A percentile compares a stretch with the other conserved stretches of the same genome.
These are phyloP conservation scores for Sterna hirundo DNA, from an alignment of 2,113 vertebrate species.

Conservation along the genomic window DNA sequence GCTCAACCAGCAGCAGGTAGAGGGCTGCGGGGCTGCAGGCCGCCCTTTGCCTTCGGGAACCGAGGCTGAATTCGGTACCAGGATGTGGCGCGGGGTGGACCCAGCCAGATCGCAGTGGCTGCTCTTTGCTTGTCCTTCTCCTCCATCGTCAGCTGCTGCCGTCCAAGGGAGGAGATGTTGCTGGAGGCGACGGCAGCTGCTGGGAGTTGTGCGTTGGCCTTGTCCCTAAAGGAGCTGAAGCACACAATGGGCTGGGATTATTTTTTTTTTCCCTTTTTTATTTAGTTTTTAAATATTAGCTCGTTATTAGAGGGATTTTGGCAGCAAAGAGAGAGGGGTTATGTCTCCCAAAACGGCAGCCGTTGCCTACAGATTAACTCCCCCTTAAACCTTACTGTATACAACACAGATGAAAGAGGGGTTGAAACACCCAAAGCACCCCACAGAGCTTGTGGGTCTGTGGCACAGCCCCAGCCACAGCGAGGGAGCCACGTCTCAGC, in stretches of 20 bases:
- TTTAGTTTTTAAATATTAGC: slow-evolving; percentile 7
- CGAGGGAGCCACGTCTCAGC: accelerated
- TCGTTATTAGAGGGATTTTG: neutral
- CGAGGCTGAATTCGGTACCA: neutral
- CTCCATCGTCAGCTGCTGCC: neutral
- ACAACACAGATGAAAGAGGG: neutral
- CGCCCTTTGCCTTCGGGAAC: neutral
- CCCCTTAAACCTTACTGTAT: neutral
- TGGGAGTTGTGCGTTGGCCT: slow-evolving; percentile 13
- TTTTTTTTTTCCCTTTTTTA: neutral
- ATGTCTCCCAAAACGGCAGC: neutral
- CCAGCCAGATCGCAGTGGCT: neutral
- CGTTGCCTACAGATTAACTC: neutral
- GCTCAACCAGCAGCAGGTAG: slow-evolving; percentile 15
- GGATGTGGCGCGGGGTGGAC: neutral
- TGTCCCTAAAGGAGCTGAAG: neutral
- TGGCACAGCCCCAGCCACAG: neutral
- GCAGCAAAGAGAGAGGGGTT: neutral
- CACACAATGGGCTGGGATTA: neutral
- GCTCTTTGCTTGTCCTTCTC: neutral
- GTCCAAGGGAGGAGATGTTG: slow-evolving; percentile 9
- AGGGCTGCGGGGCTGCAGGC: neutral
- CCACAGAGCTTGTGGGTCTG: neutral
- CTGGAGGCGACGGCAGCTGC: slow-evolving; percentile 13
- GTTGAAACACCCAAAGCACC: neutral